A percentile compares a stretch with the other conserved stretches of the same genome.
Evolutionary conservation across 1,140 invertebrate species (phyloP).

Genomic region (Orius insidiosus): DNA sequence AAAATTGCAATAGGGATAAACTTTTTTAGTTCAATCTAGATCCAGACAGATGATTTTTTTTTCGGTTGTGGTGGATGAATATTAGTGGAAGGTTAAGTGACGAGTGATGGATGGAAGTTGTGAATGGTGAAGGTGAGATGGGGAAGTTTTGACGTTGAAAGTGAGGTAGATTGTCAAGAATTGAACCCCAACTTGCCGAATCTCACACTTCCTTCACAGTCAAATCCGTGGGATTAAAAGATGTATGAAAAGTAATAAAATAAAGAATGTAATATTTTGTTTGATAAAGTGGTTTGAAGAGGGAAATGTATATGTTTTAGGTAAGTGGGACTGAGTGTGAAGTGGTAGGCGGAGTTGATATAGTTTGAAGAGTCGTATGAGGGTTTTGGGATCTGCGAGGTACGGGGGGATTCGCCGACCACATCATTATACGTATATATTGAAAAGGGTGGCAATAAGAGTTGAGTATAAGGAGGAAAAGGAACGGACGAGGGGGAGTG

Average conservation of each 20-base stretch:
- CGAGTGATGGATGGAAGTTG: background rate
- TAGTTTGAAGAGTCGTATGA: constrained; percentile 6
- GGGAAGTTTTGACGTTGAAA: no score
- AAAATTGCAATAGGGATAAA: no score
- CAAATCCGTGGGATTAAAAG: no score
- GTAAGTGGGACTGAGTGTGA: constrained; percentile 3
- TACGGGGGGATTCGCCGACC: background rate
- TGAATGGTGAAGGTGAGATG: background rate
- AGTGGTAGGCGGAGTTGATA: constrained; percentile 2
- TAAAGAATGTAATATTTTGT: background rate
- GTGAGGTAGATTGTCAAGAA: background rate
- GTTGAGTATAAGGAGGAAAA: constrained; percentile 10
- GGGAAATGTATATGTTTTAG: background rate
- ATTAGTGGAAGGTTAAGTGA: no score
- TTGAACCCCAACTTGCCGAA: constrained; percentile 1
- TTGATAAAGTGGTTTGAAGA: no score
- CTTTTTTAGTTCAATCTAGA: no score
- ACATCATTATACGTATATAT: constrained; percentile 18
- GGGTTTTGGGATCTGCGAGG: background rate
- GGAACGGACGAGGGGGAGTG: constrained; percentile 5
- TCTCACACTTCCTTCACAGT: no score
- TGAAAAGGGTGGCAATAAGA: constrained; percentile 16
- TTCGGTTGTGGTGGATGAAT: no score
- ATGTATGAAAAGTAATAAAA: background rate
- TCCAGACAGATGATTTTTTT: no score